Evolutionary conservation across 2,888 invertebrate genomes (phyloP), one percentile per base, ranked within the genome.

Genomic region (Cryptus armator): DNA sequence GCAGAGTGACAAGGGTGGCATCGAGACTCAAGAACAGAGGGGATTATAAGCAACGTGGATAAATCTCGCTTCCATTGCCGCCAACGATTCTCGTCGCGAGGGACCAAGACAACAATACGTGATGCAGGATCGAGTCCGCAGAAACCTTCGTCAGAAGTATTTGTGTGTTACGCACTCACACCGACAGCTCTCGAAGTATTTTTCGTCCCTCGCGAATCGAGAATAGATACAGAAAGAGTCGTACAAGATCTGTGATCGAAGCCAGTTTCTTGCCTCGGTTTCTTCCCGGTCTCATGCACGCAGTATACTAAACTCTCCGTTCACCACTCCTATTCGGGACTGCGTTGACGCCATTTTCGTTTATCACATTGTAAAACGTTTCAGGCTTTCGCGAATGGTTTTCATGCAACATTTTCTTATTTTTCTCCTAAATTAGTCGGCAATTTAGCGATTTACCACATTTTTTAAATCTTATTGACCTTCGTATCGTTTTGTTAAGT

Each of bases 51-150:
- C 44, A 62, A 46, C 62, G 62, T 46, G 62, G 74, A 74, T 74
- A 62, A 74, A 74, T 74, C 62, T 62, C 62, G 44, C 56, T 10
- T 24, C 29, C 59, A 16, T 59, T 59, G 59, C 56, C 16, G 44
- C 29, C 59, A 16, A 74, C 72, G 29, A 59, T 43, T 59, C 85
- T 74, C 75, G 76, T 76, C 72, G 77, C 53, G 32, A 71, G 16
- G 56, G 59, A 29, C 56, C 46, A n/a, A 37, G 68, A 68, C 19
- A 56, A 48, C 46, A 59, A n/a, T 29, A 64, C 64, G 43, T 46
- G 82, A 74, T 48, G 51, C 44, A 44, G 78, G 56, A 74, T 59
- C 46, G n/a, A 24, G 48, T 62, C 46, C 24, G 74, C 19, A 72
- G 56, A 56, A 46, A 46, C 59, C 59, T 62, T 46, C 74, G 46